A percentile compares a stretch with the other conserved stretches of the same genome.
These are phyloP conservation scores for Caiman crocodilus DNA, from an alignment of 2,797 vertebrate genomes.

Conservation along the genomic window DNA sequence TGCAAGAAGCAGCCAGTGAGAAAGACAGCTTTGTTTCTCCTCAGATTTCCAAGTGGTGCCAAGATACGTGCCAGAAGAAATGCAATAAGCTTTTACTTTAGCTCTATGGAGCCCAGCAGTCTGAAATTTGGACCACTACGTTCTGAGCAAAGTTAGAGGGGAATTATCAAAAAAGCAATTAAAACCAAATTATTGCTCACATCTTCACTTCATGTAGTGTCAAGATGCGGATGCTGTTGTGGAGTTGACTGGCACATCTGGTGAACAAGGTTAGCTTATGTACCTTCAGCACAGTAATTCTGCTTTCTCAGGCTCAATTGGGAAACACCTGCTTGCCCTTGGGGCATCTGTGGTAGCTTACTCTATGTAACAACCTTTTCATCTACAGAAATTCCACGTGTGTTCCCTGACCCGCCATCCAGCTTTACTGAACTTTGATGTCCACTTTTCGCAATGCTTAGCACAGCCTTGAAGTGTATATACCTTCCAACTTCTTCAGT, in stretches of 20 bases:
- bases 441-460: fast-evolving
- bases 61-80: slow-evolving; percentile 20
- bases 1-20: slow-evolving; percentile 58
- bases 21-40: slow-evolving; percentile 27
- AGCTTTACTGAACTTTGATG: not conserved
- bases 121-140: not conserved
- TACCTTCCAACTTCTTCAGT: not conserved
- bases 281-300: not conserved
- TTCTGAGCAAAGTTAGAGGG: too few species aligned
- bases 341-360: not conserved
- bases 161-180: not conserved
- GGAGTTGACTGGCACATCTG: slow-evolving; percentile 2
- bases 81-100: fast-evolving
- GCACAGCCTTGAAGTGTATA: slow-evolving; percentile 1
- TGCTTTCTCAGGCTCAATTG: not conserved
- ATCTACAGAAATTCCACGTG: not conserved
- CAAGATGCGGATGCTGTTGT: not conserved
- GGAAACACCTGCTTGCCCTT: not conserved
- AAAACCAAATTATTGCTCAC: not conserved
- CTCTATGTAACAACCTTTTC: not conserved
- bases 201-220: not conserved
- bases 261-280: not conserved
- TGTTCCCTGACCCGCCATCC: not conserved
- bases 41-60: slow-evolving; percentile 3
- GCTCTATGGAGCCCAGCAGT: fast-evolving